Conservation (phyloP, 2,797 vertebrate species). For the Tangara arthus region DNA sequence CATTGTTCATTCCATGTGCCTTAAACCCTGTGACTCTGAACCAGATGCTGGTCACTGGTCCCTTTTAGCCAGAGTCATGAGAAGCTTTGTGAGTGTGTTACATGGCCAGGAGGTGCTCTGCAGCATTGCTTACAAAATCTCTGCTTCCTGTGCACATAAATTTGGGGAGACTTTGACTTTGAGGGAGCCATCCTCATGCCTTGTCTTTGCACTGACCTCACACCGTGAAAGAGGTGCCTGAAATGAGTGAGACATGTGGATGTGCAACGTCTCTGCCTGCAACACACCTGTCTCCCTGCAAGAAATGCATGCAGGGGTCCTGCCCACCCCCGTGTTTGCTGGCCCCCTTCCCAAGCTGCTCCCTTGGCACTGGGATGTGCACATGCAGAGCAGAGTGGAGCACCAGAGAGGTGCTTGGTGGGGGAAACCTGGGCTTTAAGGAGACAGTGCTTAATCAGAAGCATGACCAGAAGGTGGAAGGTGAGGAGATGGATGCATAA, state of each 20-base stretch:
- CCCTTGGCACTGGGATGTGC: background rate
- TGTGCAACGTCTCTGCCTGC: background rate
- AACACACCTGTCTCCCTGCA: background rate
- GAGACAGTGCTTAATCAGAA: background rate
- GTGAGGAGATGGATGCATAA: background rate
- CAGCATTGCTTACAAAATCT: background rate
- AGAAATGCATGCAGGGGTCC: background rate
- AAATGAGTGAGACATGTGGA: background rate
- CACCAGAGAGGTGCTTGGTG: background rate
- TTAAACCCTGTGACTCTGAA: background rate
- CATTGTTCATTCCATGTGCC: background rate
- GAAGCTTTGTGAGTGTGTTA: background rate
- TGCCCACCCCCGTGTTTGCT: rapidly evolving
- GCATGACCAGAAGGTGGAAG: background rate
- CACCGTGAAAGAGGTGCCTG: background rate
- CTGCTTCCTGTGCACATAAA: background rate
- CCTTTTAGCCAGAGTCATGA: background rate
- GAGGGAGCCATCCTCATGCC: background rate
- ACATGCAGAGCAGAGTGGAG: rapidly evolving
- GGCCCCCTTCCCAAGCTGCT: background rate
- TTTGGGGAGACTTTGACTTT: background rate
- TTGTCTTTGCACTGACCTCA: background rate
- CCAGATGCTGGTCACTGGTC: background rate
- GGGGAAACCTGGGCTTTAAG: background rate
- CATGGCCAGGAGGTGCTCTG: background rate